Evolutionary conservation across 2,113 vertebrate genomes (phyloP), one percentile per base, ranked within the genome.

Genomic region (Cynoglossus semilaevis): DNA sequence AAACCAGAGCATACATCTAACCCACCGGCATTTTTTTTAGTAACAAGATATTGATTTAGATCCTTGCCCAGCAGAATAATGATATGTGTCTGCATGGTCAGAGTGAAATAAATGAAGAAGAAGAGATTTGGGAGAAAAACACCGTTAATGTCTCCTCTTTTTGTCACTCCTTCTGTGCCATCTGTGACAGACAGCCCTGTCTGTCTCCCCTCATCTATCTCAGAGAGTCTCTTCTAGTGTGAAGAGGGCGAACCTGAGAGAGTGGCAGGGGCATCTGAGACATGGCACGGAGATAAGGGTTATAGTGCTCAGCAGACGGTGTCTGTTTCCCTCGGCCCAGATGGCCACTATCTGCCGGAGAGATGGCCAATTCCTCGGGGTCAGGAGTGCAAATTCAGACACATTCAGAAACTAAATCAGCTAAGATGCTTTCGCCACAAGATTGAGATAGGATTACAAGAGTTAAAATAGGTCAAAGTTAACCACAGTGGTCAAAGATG

Each of bases 301-400:
- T 79, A 76, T 34, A 60, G 79, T 62, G 58, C 63, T 77, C 65
- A 74, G 63, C 83, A 74, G 80, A 87, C 70, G 80, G 52, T 42
- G 73, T 80, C 80, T 69, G 77, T 72, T 79, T 74, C 69, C 63
- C 65, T 72, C 13, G 3, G 60, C 74, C 22, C 84, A 89, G 87
- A 88, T 86, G 85, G 85, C 22, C 72, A 35, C 53, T 77, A 72
- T 82, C 84, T 85, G 66, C 72, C 79, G 58, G 63, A 42, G 72
- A 82, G 41, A 84, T 47, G 57, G 70, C 63, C 78, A 51, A 36
- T 72, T 55, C 63, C 78, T 50, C 40, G n/a, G 48, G 22, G 67
- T 57, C 53, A 74, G 46, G 29, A 10, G 4, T 52, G 51, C 63
- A 71, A 52, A 61, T 42, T 45, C 52, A 53, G 53, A 69, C 55